Conservation (phyloP, 2,113 vertebrate species). For the Felis chaus region DNA sequence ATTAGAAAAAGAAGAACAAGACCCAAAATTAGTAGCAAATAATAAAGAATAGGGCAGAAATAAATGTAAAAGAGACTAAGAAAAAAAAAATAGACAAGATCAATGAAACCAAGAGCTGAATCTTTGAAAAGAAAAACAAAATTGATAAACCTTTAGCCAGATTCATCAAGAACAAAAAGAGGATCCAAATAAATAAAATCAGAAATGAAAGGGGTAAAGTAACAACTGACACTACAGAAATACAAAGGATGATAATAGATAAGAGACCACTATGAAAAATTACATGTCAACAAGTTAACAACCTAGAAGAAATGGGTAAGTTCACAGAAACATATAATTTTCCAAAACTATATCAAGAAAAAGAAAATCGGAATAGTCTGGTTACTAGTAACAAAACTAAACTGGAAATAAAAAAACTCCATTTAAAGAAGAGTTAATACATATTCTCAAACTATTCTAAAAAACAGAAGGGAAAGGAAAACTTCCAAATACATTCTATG, state of each 20-base stretch:
- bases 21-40: neutral
- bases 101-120: neutral
- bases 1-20: neutral
- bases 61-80: neutral
- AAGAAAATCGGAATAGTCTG: neutral
- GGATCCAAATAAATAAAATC: neutral
- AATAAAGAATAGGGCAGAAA: neutral
- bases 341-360: neutral
- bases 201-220: neutral
- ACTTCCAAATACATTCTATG: neutral
- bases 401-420: neutral
- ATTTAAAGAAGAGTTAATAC: neutral
- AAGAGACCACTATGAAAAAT: neutral
- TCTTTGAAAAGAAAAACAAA: neutral
- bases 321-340: neutral
- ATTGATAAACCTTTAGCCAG: neutral
- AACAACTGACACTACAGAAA: neutral
- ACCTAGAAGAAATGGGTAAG: neutral
- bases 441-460: neutral
- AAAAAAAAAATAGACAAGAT: neutral
- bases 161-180: neutral
- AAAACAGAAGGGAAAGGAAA: neutral
- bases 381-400: neutral
- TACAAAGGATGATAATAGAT: neutral
- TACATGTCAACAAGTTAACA: neutral